Conservation (phyloP, 1,140 invertebrate genomes). For the Mya arenaria region DNA sequence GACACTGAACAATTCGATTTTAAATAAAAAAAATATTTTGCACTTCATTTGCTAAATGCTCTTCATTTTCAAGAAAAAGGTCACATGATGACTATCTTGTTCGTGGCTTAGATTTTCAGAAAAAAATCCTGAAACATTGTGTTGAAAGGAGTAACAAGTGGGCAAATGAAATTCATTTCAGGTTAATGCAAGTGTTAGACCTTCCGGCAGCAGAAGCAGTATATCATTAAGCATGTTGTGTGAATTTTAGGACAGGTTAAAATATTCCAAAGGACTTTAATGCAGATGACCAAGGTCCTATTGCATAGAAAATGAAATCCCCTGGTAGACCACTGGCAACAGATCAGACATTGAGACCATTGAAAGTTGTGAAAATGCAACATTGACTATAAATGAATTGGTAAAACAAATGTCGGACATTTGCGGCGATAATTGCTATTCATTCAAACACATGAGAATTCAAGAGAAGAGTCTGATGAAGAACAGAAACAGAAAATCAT, state of each 20-base stretch:
- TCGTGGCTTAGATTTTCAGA: constrained; percentile 46
- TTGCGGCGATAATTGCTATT: constrained; percentile 18
- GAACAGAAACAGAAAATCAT: constrained; percentile 42
- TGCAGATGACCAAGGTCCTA: neutral
- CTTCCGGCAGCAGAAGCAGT: constrained; percentile 56
- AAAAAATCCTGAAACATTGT: constrained; percentile 20
- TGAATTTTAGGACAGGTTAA: constrained; percentile 55
- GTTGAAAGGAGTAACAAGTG: constrained; percentile 35
- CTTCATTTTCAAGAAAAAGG: constrained; percentile 19
- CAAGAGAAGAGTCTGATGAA: neutral
- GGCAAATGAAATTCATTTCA: constrained; percentile 19
- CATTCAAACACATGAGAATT: constrained; percentile 15
- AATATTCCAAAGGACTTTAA: neutral
- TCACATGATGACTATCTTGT: constrained; percentile 28
- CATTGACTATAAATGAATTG: constrained; percentile 42
- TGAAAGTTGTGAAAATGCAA: constrained; percentile 54
- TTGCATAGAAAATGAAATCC: no score
- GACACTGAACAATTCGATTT: constrained; percentile 13
- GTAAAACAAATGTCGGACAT: constrained; percentile 43
- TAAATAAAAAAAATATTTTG: constrained; percentile 43
- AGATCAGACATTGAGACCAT: neutral
- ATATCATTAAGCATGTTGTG: constrained; percentile 52
- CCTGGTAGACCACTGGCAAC: constrained; percentile 26
- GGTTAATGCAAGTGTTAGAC: constrained; percentile 31
- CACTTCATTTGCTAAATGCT: neutral